Percentiles rank a stretch among this genome's conserved stretches.
These are phyloP conservation scores for Amphiprion percula DNA, from an alignment of 2,113 vertebrate genomes.

Conservation along the genomic window DNA sequence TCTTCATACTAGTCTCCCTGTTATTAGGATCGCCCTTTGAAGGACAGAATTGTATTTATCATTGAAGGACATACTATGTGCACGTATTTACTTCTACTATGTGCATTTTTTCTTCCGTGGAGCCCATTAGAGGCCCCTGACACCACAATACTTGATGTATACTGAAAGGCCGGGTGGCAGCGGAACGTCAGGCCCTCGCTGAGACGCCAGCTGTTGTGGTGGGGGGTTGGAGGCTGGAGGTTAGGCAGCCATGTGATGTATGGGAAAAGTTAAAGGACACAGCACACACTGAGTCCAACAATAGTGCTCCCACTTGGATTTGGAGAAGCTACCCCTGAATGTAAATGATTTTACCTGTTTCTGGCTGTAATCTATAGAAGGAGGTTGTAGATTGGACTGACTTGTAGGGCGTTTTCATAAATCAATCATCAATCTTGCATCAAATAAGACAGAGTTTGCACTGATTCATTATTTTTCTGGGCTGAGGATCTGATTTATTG, in stretches of 20 bases:
- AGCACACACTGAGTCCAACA: constrained; percentile 31
- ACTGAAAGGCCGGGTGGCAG: constrained; percentile 68
- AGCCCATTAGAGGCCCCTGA: constrained; percentile 69
- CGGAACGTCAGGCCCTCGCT: constrained; percentile 63
- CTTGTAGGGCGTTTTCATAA: not conserved
- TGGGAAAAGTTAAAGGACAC: constrained; percentile 66
- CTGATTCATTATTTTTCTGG: not conserved
- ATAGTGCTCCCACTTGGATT: constrained; percentile 13
- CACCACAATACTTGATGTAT: constrained; percentile 63
- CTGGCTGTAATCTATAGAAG: not conserved
- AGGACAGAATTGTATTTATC: constrained; percentile 14
- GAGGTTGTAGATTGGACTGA: not conserved
- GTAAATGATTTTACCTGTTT: constrained; percentile 9
- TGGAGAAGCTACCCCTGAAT: constrained; percentile 9
- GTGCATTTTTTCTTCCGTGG: constrained; percentile 52
- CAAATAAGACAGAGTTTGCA: not conserved
- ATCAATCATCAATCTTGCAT: not conserved
- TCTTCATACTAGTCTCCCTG: constrained; percentile 1
- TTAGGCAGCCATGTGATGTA: constrained; percentile 65
- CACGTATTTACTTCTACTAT: constrained; percentile 41
- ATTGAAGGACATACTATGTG: constrained; percentile 34
- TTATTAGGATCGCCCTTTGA: constrained; percentile 5
- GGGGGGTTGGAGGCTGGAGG: constrained; percentile 62
- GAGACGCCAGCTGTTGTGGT: constrained; percentile 80
- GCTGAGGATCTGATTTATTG: not conserved